Evolutionary conservation across 2,113 vertebrate species (phyloP), one percentile per base, ranked within the genome.

Genomic region (Geothlypis trichas): DNA sequence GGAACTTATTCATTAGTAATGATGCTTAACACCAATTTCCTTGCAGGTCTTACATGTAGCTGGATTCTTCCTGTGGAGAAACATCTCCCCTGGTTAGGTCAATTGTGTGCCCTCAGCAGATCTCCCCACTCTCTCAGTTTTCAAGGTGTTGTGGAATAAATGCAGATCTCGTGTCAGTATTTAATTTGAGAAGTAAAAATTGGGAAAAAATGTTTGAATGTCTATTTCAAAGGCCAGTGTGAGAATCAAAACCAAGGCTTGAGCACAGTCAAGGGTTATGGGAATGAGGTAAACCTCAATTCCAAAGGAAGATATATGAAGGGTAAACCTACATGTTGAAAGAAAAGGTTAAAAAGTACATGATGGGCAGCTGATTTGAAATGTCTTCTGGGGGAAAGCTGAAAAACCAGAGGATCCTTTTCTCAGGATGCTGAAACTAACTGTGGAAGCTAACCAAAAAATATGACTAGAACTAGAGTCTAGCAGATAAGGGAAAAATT

Each of bases 111-210:
- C 17, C 17, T 75, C 44, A 41, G 23, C 13, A 71, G 6, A 15
- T 52, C 65, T 84, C 51, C 37, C 47, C 27, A 17, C 75, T 89
- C 37, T 69, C 26, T 67, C 72, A 28, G n/a, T 94, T 90, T 82
- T 84, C 54, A 42, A 79, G 37, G 21, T 63, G 5, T 19, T 30
- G 23, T 54, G 31, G 22, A 90, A 76, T 49, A 83, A 84, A 54
- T 14, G 8, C 3, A 8, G 9, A 62, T 59, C 28, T 78, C 6
- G 1, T 6, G 4, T 54, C 31, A 52, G 9, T 52, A 74, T 84
- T 69, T 74, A 12, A 67, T 65, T 8, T 79, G 19, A 79, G 37
- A 85, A 54, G 22, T 69, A 52, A 84, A 87, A 85, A 69, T 15
- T 68, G 8, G 12, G 10, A 37, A 76, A 69, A 86, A 41, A 5